A percentile compares a stretch with the other conserved stretches of the same genome.
Evolutionary conservation across 2,113 vertebrate genomes (phyloP).

Genomic region (Jaculus jaculus): DNA sequence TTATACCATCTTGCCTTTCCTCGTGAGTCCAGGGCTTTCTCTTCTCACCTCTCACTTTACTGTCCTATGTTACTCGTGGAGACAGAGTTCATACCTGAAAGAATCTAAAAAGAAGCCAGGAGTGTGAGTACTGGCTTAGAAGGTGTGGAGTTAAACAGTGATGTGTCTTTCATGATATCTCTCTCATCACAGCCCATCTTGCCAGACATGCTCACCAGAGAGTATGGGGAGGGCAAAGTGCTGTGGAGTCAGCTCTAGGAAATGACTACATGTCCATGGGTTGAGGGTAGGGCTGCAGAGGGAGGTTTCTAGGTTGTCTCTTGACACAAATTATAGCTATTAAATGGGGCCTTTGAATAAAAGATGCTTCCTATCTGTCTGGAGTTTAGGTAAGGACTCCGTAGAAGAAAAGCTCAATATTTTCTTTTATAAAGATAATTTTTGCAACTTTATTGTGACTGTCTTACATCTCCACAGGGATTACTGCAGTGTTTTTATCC

Average conservation of each 20-base stretch:
- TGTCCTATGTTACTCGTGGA: background rate
- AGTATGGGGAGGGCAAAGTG: background rate
- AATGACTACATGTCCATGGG: fast-evolving
- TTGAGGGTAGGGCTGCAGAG: background rate
- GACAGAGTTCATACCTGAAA: background rate
- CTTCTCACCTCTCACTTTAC: fast-evolving
- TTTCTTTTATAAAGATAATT: background rate
- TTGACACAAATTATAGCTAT: background rate
- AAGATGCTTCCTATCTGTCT: background rate
- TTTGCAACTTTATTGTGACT: background rate
- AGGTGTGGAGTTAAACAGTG: background rate
- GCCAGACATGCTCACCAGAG: background rate
- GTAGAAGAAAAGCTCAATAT: background rate
- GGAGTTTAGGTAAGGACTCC: background rate
- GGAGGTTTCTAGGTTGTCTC: background rate
- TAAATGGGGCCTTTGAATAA: background rate
- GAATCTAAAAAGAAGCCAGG: background rate
- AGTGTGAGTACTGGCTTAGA: background rate
- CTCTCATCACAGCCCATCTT: fast-evolving
- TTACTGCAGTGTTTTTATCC: background rate
- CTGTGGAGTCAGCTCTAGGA: background rate
- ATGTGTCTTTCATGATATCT: background rate
- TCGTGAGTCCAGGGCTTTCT: background rate
- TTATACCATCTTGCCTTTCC: too few relatives aligned
- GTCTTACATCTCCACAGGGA: background rate